Evolutionary conservation across 2,888 invertebrate species (phyloP), one percentile per base, ranked within the genome.

Genomic region (Acronicta psi): DNA sequence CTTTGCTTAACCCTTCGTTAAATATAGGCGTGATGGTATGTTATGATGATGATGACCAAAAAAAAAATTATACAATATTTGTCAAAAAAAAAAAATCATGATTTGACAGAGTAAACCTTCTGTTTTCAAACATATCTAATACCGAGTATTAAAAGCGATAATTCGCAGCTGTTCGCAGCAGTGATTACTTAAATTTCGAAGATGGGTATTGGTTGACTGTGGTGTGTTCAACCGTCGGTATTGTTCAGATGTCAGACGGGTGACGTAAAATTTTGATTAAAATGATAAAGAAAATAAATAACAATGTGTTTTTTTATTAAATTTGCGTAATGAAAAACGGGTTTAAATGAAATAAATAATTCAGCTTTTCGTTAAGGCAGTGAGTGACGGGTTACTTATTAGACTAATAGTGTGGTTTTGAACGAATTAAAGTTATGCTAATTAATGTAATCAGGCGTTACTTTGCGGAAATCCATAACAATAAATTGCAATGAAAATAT

Each of bases 101-200:
- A 50, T 34, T n/a, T 11, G 25, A 6, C 9, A 17, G 29, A 53
- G 23, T 44, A 20, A 23, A 42, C n/a, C 72, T 71, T 68, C 54
- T 71, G 67, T 31, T 2, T 2, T 8, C 10, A 10, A 14, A 5
- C 3, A 2, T 38, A 16, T 42, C n/a, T 0, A 6, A 47, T 29
- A 11, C 2, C 6, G 17, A 57, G 45, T 64, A 57, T 57, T 58
- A 20, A 20, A 60, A 61, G 53, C 55, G 55, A 75, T 72, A 69
- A 77, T 59, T 74, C 54, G 62, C 75, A 77, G 62, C 59, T 71
- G 77, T 49, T 59, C 44, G 18, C 17, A n/a, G 18, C 17, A n/a
- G 56, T 60, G 66, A 77, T 74, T 71, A 66, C 56, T 53, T 42
- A 69, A 65, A 74, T 74, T 66, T 72, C 31, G 37, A 66, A 64